Evolutionary conservation across 2,113 vertebrate species (phyloP).

Genomic region (Peromyscus maniculatus): DNA sequence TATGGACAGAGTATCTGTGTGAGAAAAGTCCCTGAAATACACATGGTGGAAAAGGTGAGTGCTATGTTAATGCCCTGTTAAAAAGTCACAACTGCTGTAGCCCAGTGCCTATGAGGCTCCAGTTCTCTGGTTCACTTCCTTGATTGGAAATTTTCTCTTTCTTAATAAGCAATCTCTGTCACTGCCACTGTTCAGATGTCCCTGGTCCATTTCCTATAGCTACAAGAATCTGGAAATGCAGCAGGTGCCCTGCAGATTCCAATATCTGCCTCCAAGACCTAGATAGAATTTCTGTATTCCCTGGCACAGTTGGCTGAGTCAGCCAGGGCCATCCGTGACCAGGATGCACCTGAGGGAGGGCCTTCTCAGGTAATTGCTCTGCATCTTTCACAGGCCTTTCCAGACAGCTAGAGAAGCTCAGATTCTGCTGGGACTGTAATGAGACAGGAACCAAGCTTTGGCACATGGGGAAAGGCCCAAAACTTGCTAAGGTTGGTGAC

Average conservation of each 20-base stretch:
- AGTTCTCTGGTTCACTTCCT: not conserved
- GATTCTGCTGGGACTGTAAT: not conserved
- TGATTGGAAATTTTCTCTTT: not conserved
- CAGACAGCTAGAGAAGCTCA: not conserved
- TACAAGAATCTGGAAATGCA: not conserved
- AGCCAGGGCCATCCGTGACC: not conserved
- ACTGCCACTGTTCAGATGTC: not conserved
- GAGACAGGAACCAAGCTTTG: not conserved
- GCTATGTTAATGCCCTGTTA: not conserved
- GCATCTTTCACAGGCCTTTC: conserved; percentile 17
- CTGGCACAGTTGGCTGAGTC: not conserved
- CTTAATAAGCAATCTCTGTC: not conserved
- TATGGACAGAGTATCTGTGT: not conserved
- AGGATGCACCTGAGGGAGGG: not conserved
- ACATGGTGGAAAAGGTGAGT: not conserved
- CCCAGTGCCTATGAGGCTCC: not conserved
- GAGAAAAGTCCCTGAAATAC: not conserved
- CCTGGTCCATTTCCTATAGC: not conserved
- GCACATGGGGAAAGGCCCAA: not conserved
- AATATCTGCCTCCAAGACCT: not conserved
- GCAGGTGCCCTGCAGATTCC: not conserved
- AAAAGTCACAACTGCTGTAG: not conserved
- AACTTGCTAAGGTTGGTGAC: conserved; percentile 34
- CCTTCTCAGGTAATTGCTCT: not conserved
- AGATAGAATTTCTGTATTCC: not conserved